Percentiles rank a stretch among this genome's conserved stretches.
Evolutionary conservation across 2,888 invertebrate genomes (phyloP).

Genomic region (Ceraclea dissimilis): DNA sequence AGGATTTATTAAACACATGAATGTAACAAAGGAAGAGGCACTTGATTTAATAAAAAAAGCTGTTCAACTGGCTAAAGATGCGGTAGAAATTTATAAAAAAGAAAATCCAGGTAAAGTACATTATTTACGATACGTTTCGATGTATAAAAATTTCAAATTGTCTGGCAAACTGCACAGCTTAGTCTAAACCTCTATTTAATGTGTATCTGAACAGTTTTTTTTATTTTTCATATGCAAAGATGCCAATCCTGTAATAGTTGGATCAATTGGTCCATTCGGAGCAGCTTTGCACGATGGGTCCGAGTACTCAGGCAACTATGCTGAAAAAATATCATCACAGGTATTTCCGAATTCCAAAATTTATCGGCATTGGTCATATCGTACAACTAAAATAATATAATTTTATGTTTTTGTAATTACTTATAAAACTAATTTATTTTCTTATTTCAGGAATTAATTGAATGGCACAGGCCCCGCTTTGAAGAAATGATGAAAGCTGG

Average conservation of each 20-base stretch:
- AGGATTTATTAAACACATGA: conserved; percentile 57
- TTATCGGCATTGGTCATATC: neutral
- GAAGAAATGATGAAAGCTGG: conserved; percentile 59
- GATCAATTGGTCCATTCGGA: conserved; percentile 77
- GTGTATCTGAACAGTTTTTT: too few species aligned
- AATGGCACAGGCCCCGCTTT: conserved; percentile 69
- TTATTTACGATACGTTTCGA: too few species aligned
- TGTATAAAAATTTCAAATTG: too few species aligned
- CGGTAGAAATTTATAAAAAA: conserved; percentile 44
- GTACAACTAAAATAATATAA: neutral
- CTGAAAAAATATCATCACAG: conserved; percentile 45
- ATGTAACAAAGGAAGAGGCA: conserved; percentile 52
- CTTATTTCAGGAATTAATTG: conserved; percentile 41
- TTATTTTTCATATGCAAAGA: conserved; percentile 18
- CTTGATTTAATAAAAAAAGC: conserved; percentile 55
- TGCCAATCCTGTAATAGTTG: conserved; percentile 55
- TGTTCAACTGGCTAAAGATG: conserved; percentile 56
- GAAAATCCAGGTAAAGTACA: conserved; percentile 30
- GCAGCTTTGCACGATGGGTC: conserved; percentile 72
- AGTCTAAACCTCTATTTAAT: too few species aligned
- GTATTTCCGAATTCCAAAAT: conserved; percentile 20
- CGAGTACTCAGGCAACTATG: conserved; percentile 70
- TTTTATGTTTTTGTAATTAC: neutral
- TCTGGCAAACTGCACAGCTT: too few species aligned
- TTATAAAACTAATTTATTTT: neutral